Conservation (phyloP, 2,888 invertebrate species). For the Ichneumoninae sp. region DNA sequence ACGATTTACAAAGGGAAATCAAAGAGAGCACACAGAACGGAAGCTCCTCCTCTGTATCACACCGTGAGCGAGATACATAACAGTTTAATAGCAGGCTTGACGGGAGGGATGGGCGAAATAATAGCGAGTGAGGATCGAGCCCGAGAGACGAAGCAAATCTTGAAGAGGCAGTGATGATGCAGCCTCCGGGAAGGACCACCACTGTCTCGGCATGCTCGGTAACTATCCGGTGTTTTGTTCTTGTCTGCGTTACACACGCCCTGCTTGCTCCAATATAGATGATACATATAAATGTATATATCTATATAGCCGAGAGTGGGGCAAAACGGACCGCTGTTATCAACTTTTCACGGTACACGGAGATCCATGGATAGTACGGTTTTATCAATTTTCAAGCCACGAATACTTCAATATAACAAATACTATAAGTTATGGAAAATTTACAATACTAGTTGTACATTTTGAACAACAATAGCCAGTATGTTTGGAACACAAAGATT, state of each 20-base stretch:
- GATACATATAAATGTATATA: neutral
- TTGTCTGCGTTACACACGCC: constrained; percentile 25
- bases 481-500: too few species aligned
- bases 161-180: constrained; percentile 32
- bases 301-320: neutral
- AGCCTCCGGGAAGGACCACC: constrained; percentile 39
- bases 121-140: constrained; percentile 7
- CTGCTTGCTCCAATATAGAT: neutral
- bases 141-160: constrained; percentile 12
- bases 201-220: constrained; percentile 14
- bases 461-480: neutral
- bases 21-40: constrained; percentile 27
- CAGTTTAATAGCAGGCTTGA: constrained; percentile 27
- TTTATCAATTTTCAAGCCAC: too few species aligned
- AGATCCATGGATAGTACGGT: neutral
- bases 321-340: neutral
- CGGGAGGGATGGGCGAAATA: constrained; percentile 21
- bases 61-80: constrained; percentile 34
- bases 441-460: neutral
- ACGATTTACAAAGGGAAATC: constrained; percentile 22
- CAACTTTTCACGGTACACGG: neutral
- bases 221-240: constrained; percentile 40
- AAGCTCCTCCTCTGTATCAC: constrained; percentile 34
- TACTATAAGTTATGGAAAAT: neutral
- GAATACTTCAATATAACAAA: neutral